Base-by-base conservation (phyloP, 2,113 vertebrate genomes). In the Dolichallabes microphthalmus region DNA sequence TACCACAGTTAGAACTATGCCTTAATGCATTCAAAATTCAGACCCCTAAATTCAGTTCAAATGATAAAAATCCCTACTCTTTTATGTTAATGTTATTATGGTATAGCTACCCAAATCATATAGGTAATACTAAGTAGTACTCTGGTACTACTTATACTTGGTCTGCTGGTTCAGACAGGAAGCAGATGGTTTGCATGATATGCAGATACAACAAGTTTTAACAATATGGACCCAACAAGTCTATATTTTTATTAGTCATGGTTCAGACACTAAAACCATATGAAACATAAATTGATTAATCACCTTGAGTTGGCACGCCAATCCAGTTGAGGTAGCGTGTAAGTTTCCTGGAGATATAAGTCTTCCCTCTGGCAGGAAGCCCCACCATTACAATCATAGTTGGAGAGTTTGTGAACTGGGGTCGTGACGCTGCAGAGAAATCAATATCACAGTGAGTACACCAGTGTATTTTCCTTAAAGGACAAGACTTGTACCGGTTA, bases 271-370 rank as follows among this genome's bases (percentile, higher is more conserved):
- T 52, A 22, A 19, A 4, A 73, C 58, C 45, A 60, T 77, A 27
- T 17, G n/a, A 0, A 77, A 57, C 32, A 32, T 22, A 53, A 6
- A 10, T 69, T 69, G 35, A 25, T 22, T 14, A n/a, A 91, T 89
- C 82, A 97, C 97, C 95, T 94, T 96, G 96, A 8, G 97, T 97
- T 0, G 96, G 94, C 66, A 95, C 96, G 17, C 97, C 96, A 25
- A 97, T 97, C 97, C 97, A 97, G 90, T 97, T 98, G 75, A 97
- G 94, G 88, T 98, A 98, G n/a, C 95, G 93, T 0, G 97, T 97
- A 82, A 98, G 96, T 87, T 98, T 97, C 79, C 94, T 96, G 81
- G 96, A 96, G 89, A 98, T 98, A 89, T 96, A 97, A 0, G 97
- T 98, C 91, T 98, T 98, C 80, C 97, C 97, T 81, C 96, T 93